Conservation (phyloP, 1,140 invertebrate genomes). For the Atopsyche davidsoni region DNA sequence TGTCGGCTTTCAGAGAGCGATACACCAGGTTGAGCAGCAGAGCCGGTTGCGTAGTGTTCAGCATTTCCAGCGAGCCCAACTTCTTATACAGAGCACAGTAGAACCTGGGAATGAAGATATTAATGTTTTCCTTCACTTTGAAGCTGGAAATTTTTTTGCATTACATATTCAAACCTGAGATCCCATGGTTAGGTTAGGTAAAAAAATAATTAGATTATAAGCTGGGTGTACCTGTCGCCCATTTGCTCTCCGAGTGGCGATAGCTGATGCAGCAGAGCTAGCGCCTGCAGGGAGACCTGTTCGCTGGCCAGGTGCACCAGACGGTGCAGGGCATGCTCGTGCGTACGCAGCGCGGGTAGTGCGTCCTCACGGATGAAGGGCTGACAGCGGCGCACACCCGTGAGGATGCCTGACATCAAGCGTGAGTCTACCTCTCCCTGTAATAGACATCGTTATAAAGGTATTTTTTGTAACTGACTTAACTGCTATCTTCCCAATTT, state of each 20-base stretch:
- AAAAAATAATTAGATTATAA: conserved; percentile 19
- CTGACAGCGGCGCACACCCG: conserved; percentile 83
- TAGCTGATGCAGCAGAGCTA: conserved; percentile 82
- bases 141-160: too few species aligned
- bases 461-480: too few species aligned
- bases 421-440: conserved; percentile 85
- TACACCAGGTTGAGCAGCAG: conserved; percentile 85
- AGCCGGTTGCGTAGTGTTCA: conserved; percentile 67
- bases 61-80: conserved; percentile 70
- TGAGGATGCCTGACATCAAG: conserved; percentile 85
- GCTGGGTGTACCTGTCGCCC: conserved; percentile 54
- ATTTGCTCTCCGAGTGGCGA: conserved; percentile 52
- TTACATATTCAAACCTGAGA: too few species aligned
- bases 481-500: too few species aligned
- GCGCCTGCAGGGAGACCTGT: conserved; percentile 78
- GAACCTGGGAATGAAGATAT: conserved; percentile 54
- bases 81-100: conserved; percentile 88
- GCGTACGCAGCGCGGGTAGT: conserved; percentile 53
- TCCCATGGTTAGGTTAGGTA: too few species aligned
- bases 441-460: too few species aligned
- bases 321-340: conserved; percentile 81
- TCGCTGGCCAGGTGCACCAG: conserved; percentile 81
- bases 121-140: conserved; percentile 8
- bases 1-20: conserved; percentile 77
- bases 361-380: conserved; percentile 62